phyloP scores from a whole-genome alignment of 1,140 invertebrate genomes.

The Phocides pigmalion region DNA sequence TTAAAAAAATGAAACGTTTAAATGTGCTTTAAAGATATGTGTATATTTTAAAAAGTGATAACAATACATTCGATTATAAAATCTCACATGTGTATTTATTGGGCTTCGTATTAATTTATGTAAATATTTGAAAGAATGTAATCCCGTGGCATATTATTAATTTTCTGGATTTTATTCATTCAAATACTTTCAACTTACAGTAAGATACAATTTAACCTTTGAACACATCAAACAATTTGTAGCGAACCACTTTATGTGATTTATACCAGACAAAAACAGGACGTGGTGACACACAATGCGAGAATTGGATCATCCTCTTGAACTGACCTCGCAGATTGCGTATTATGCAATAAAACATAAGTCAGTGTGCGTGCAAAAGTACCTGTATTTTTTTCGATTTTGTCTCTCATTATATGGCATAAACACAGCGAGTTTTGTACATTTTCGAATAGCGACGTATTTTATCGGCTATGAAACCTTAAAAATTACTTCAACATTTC shows the following conservation, averaged over 20 bases:
- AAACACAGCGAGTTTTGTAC: no score
- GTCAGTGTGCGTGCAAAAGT: background rate
- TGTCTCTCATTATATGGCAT: no score
- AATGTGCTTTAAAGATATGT: slow-evolving; percentile 13
- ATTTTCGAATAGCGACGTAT: no score
- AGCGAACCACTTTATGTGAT: background rate
- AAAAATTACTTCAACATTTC: no score
- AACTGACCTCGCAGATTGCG: background rate
- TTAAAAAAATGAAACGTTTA: background rate
- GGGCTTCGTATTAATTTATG: slow-evolving; percentile 4
- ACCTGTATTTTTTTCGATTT: no score
- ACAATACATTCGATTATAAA: slow-evolving; percentile 19
- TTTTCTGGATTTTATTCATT: background rate
- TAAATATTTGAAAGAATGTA: slow-evolving; percentile 12
- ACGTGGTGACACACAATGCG: background rate
- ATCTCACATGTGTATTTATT: background rate
- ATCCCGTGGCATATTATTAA: no score
- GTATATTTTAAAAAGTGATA: slow-evolving; percentile 25
- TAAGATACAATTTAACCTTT: slow-evolving; percentile 3
- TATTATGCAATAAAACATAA: background rate
- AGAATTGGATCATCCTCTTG: background rate
- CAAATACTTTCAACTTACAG: background rate
- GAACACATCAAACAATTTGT: slow-evolving; percentile 9
- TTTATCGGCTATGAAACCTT: no score
- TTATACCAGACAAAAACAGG: background rate